Evolutionary conservation across 1,140 invertebrate genomes (phyloP).

Genomic region (Littorina saxatilis): DNA sequence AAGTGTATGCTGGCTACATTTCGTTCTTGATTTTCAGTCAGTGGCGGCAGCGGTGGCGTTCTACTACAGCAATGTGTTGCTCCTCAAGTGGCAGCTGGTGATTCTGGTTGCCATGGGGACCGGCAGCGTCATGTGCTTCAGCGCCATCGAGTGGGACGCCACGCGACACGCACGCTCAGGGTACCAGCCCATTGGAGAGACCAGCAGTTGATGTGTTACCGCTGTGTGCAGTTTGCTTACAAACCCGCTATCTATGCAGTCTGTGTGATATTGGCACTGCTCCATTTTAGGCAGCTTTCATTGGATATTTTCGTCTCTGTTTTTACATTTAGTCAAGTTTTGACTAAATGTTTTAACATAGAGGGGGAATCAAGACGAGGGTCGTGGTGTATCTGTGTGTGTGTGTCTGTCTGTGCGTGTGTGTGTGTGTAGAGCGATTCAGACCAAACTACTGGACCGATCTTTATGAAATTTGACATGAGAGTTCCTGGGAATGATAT

Average conservation of each 20-base stretch:
- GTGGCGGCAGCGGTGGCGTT: constrained; percentile 92
- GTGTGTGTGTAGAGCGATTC: no score
- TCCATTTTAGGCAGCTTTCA: neutral
- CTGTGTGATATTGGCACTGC: neutral
- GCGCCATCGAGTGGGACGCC: constrained; percentile 83
- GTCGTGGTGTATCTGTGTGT: no score
- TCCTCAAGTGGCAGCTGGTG: constrained; percentile 87
- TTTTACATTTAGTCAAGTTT: no score
- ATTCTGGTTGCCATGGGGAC: constrained; percentile 86
- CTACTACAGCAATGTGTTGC: constrained; percentile 87
- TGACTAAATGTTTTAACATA: no score
- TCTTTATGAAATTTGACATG: no score
- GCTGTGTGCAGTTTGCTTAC: no score
- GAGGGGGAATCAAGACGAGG: no score
- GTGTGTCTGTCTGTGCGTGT: no score
- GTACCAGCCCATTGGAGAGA: constrained; percentile 57
- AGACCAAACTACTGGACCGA: no score
- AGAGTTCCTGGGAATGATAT: no score
- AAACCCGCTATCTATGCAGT: no score
- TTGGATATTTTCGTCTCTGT: no score
- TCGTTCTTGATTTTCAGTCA: constrained; percentile 81
- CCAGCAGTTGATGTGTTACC: neutral
- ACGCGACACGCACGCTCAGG: constrained; percentile 49
- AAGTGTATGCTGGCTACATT: neutral
- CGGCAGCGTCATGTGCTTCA: constrained; percentile 88